Base-by-base conservation (phyloP, 2,113 vertebrate genomes). In the Perca fluviatilis region DNA sequence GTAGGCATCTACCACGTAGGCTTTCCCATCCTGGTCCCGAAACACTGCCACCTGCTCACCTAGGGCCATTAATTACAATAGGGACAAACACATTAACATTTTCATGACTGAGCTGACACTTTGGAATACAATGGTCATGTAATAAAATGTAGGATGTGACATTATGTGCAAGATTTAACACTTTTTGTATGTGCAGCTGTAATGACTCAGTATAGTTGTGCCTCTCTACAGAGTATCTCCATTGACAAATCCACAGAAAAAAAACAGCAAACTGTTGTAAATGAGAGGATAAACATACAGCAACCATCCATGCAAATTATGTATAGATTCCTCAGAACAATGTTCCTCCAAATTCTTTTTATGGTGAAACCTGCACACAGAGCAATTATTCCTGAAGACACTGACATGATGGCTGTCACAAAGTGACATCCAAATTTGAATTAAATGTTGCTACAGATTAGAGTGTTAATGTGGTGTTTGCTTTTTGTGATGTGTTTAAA, bases 41-140 rank as follows among this genome's bases (percentile, higher is more conserved):
- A 96, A 96, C 9, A 89, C 95, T 0, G 91, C 89, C 1, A 96
- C 74, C 70, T 96, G 94, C 5, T 96, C 91, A 56, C 95, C 96
- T 95, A 80, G 11, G 36, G 64, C 9, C 1, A 62, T 47, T 5
- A n/a, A 81, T 53, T 12, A 79, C n/a, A 77, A 33, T 0, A 23
- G 4, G 23, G 43, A 80, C 8, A 30, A 54, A 25, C 1, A 53
- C 0, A 1, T 33, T 33, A 27, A 12, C 0, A 30, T n/a, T 21
- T 18, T 25, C 16, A 69, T 21, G 8, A 54, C 53, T 36, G 43
- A 74, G 43, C 50, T 18, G 23, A 57, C 4, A 9, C 12, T 58
- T 49, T 0, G 1, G 16, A 54, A 54, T 6, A 25, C n/a, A 69
- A 5, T 51, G 12, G 27, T 14, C 3, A 62, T 61, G 16, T 61